phyloP scores from a whole-genome alignment of 2,113 vertebrate genomes.

The Chrysochloris asiatica region DNA sequence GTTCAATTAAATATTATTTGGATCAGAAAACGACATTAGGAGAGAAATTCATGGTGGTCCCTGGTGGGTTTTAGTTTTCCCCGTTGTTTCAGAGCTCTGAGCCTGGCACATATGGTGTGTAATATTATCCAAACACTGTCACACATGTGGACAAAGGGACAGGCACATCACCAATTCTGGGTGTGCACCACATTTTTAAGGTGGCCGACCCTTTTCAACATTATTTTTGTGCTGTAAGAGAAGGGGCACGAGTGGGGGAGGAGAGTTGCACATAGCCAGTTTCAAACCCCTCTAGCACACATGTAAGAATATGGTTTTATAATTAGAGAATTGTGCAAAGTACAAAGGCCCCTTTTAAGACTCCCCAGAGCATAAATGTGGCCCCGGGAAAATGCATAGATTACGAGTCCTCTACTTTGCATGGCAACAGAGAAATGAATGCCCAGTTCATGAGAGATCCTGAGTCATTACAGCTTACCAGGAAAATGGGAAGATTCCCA shows the following conservation, averaged over 20 bases:
- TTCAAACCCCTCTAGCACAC: not conserved
- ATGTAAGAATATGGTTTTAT: not conserved
- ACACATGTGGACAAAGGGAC: not conserved
- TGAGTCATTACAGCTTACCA: not conserved
- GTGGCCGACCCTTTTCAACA: not conserved
- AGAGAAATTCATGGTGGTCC: not conserved
- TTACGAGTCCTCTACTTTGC: fast-evolving
- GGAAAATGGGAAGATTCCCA: not conserved
- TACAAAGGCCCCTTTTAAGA: not conserved
- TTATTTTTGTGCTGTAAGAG: not conserved
- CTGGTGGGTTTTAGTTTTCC: not conserved
- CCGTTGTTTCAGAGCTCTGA: conserved; percentile 43
- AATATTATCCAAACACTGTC: not conserved
- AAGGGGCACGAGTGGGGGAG: not conserved
- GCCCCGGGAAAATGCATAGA: fast-evolving
- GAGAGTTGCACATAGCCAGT: not conserved
- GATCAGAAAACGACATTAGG: not conserved
- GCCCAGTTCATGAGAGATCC: fast-evolving
- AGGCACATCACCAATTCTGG: fast-evolving
- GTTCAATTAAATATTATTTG: not conserved
- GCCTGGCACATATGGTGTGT: not conserved
- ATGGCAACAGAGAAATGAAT: fast-evolving
- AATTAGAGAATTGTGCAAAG: not conserved
- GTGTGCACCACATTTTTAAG: not conserved
- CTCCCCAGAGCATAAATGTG: fast-evolving